Percentiles rank a stretch among this genome's conserved stretches.
phyloP scores from a whole-genome alignment of 2,888 invertebrate species.

The Plebejus anna region DNA sequence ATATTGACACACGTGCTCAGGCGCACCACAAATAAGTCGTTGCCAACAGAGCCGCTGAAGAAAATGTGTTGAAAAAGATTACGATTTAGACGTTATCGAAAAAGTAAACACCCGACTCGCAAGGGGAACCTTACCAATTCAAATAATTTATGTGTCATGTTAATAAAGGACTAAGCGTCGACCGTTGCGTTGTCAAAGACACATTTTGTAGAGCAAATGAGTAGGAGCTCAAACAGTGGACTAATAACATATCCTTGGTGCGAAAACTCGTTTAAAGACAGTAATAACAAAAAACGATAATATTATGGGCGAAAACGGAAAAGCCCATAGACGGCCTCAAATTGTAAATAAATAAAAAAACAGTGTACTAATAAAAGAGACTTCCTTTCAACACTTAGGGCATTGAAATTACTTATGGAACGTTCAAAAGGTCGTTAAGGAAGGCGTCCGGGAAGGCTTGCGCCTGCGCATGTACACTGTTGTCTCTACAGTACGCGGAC shows the following conservation, averaged over 20 bases:
- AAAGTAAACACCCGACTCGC: background rate
- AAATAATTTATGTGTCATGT: background rate
- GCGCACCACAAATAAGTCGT: background rate
- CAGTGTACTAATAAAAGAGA: background rate
- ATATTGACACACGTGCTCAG: slow-evolving; percentile 25
- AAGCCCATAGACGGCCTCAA: too few species aligned
- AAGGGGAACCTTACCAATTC: background rate
- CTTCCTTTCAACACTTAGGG: background rate
- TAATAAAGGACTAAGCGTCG: background rate
- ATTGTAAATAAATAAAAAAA: too few species aligned
- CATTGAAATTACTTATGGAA: background rate
- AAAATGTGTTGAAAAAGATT: slow-evolving; percentile 14
- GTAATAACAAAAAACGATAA: too few species aligned
- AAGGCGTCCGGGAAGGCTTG: background rate
- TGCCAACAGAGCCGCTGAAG: background rate
- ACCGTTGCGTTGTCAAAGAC: background rate
- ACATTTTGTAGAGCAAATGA: background rate
- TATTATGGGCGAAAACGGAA: too few species aligned
- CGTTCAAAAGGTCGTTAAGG: background rate
- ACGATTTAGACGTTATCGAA: background rate
- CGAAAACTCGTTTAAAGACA: too few species aligned
- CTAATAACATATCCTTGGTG: too few species aligned
- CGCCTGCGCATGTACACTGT: background rate
- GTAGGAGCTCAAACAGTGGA: background rate
- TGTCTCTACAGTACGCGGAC: slow-evolving; percentile 21